A percentile compares a stretch with the other conserved stretches of the same genome.
Conservation (phyloP, 2,888 invertebrate species). For the Drosophila lutescens region DNA sequence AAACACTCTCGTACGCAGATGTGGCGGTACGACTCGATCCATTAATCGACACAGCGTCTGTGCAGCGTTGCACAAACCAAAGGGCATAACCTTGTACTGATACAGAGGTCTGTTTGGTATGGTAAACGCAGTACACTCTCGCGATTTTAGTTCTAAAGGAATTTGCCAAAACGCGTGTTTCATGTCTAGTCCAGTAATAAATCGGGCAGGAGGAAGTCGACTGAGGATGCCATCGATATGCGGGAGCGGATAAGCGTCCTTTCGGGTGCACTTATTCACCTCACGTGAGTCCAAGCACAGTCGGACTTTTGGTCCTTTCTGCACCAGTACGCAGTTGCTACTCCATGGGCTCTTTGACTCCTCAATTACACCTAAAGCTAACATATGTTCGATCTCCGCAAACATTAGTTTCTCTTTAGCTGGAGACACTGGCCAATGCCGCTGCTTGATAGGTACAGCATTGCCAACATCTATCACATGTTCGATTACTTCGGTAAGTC, state of each 20-base stretch:
- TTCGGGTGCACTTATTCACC: constrained; percentile 4
- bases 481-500: background rate
- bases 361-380: background rate
- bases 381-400: background rate
- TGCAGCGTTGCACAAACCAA: background rate
- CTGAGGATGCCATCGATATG: constrained; percentile 10
- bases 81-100: constrained; percentile 13
- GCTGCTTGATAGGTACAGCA: background rate
- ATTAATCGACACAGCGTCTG: background rate
- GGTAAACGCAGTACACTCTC: constrained; percentile 8
- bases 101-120: constrained; percentile 12
- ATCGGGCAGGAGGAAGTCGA: constrained; percentile 5
- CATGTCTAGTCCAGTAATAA: constrained; percentile 1
- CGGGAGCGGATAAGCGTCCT: constrained; percentile 12
- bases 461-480: background rate
- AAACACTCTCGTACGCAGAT: too few species aligned
- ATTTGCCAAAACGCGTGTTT: constrained; percentile 19
- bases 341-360: background rate
- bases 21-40: background rate
- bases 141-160: constrained; percentile 8
- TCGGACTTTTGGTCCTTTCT: too few species aligned
- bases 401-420: constrained; percentile 1
- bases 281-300: background rate
- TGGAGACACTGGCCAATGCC: background rate
- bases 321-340: too few species aligned